Percentiles rank a stretch among this genome's conserved stretches.
These are phyloP conservation scores for Agrotis clavis DNA, from an alignment of 2,888 invertebrate genomes.

Conservation along the genomic window DNA sequence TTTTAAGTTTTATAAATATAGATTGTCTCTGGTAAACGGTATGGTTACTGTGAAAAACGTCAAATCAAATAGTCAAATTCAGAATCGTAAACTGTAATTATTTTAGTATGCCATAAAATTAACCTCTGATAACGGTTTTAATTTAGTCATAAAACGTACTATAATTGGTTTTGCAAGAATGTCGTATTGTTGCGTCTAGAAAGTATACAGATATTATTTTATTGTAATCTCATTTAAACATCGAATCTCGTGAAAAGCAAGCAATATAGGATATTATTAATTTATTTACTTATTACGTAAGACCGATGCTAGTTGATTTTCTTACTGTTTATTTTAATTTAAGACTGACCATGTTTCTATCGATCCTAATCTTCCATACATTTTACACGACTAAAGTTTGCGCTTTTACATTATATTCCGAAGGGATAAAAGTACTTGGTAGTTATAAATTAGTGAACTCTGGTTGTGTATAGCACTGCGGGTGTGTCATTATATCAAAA, in stretches of 20 bases:
- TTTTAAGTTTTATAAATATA: too few relatives aligned
- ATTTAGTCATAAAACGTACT: neutral
- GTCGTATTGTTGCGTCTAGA: conserved; percentile 10
- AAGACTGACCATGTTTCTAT: conserved; percentile 75
- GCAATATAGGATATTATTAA: conserved; percentile 39
- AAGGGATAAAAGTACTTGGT: conserved; percentile 58
- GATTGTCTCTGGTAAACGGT: too few relatives aligned
- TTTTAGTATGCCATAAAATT: neutral
- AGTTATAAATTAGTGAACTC: conserved; percentile 71
- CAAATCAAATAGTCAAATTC: too few relatives aligned
- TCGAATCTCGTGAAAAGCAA: conserved; percentile 50
- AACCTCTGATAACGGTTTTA: neutral
- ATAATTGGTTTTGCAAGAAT: conserved; percentile 1
- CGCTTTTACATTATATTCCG: conserved; percentile 65
- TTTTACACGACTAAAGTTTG: conserved; percentile 62
- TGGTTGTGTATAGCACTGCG: conserved; percentile 84
- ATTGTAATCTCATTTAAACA: conserved; percentile 43
- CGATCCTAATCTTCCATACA: conserved; percentile 71
- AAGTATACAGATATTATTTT: neutral
- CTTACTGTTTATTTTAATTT: conserved; percentile 62
- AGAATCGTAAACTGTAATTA: neutral
- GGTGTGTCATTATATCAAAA: conserved; percentile 87
- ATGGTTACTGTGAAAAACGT: neutral
- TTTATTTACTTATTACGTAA: conserved; percentile 52
- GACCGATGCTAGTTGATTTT: conserved; percentile 53